Evolutionary conservation across 2,113 vertebrate genomes (phyloP).

Genomic region (Tichodroma muraria): DNA sequence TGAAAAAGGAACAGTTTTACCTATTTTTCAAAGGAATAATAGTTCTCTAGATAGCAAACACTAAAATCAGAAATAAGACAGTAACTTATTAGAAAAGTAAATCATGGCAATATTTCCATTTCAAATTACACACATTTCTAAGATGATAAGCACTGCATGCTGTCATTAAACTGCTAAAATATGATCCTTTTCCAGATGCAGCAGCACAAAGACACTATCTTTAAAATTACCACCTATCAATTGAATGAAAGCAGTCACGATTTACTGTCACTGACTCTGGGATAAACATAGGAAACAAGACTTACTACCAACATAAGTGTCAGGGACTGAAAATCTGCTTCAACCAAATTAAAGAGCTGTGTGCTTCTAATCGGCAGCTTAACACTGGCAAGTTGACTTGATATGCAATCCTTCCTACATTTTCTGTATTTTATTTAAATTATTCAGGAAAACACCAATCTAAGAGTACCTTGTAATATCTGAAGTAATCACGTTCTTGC

Average conservation of each 20-base stretch:
- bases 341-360: background rate
- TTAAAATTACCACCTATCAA: background rate
- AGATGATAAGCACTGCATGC: background rate
- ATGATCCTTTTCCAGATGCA: background rate
- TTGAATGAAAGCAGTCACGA: background rate
- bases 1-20: background rate
- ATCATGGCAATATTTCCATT: background rate
- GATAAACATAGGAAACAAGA: background rate
- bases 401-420: background rate
- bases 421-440: background rate
- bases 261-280: background rate
- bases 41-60: background rate
- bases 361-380: background rate
- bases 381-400: background rate
- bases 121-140: background rate
- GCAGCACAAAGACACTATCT: background rate
- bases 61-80: background rate
- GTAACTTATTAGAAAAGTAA: background rate
- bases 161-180: background rate
- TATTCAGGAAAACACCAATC: background rate
- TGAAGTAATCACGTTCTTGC: conserved; percentile 90
- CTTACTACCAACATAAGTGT: background rate
- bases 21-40: background rate
- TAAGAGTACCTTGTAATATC: conserved; percentile 89
- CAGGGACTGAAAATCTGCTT: background rate